Evolutionary conservation across 2,888 invertebrate species (phyloP).

Genomic region (Athalia rosae): DNA sequence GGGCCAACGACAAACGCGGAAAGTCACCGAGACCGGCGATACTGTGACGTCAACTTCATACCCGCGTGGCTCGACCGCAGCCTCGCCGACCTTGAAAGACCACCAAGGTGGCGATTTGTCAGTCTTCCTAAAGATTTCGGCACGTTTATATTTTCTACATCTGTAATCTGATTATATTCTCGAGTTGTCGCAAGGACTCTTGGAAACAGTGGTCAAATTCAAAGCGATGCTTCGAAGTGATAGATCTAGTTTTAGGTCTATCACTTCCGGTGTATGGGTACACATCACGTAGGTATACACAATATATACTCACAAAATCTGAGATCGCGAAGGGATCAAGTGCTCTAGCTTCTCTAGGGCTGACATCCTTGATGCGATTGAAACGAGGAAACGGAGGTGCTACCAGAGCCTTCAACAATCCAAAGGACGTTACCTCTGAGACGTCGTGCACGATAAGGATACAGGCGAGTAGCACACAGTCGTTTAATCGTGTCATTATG

Average conservation of each 20-base stretch:
- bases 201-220: no score
- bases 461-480: neutral
- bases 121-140: no score
- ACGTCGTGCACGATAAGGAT: neutral
- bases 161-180: no score
- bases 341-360: neutral
- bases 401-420: neutral
- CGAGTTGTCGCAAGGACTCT: no score
- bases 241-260: no score
- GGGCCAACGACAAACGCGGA: neutral
- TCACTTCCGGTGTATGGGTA: neutral
- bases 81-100: slow-evolving; percentile 28
- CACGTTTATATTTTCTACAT: no score
- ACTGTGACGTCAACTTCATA: neutral
- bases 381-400: slow-evolving; percentile 22
- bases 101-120: neutral
- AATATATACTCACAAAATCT: slow-evolving; percentile 29
- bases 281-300: neutral
- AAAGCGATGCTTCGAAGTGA: no score
- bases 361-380: slow-evolving; percentile 5
- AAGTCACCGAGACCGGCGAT: neutral
- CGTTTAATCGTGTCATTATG: neutral
- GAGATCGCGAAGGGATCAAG: slow-evolving; percentile 9
- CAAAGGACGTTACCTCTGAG: neutral
- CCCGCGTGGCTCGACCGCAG: neutral